Percentiles rank a stretch among this genome's conserved stretches.
These are phyloP conservation scores for Papilio dardanus DNA, from an alignment of 1,140 invertebrate genomes.

Conservation along the genomic window DNA sequence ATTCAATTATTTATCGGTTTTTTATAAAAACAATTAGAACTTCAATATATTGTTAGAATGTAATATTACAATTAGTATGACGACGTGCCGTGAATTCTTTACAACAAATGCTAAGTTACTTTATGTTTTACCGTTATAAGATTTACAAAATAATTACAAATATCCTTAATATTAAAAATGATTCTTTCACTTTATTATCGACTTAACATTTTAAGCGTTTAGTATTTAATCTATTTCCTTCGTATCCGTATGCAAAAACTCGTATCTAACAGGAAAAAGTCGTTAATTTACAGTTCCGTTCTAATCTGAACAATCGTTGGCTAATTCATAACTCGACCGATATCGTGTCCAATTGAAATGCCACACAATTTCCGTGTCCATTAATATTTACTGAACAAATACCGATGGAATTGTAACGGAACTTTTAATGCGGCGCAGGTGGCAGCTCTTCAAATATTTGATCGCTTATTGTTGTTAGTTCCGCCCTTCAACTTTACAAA, in stretches of 20 bases:
- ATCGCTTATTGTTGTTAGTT: constrained; percentile 7
- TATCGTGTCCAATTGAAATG: constrained; percentile 12
- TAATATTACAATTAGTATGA: not conserved
- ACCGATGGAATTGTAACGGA: constrained; percentile 16
- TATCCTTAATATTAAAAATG: too few relatives aligned
- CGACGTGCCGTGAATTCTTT: not conserved
- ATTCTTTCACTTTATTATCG: too few relatives aligned
- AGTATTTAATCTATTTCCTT: not conserved
- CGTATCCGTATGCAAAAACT: not conserved
- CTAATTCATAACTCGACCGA: not conserved
- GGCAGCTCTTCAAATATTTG: constrained; percentile 20
- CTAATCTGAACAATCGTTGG: not conserved
- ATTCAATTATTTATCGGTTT: not conserved
- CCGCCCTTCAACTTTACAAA: constrained; percentile 1
- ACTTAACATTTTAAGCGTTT: too few relatives aligned
- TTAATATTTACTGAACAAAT: constrained; percentile 26
- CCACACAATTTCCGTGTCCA: constrained; percentile 6
- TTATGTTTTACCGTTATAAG: not conserved
- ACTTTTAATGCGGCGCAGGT: constrained; percentile 7
- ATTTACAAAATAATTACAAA: too few relatives aligned
- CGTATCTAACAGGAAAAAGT: not conserved
- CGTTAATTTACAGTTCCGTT: not conserved
- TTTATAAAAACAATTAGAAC: not conserved
- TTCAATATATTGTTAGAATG: not conserved
- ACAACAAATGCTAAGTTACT: not conserved